Evolutionary conservation across 2,888 invertebrate genomes (phyloP), one percentile per base, ranked within the genome.

Genomic region (Seira musarum): DNA sequence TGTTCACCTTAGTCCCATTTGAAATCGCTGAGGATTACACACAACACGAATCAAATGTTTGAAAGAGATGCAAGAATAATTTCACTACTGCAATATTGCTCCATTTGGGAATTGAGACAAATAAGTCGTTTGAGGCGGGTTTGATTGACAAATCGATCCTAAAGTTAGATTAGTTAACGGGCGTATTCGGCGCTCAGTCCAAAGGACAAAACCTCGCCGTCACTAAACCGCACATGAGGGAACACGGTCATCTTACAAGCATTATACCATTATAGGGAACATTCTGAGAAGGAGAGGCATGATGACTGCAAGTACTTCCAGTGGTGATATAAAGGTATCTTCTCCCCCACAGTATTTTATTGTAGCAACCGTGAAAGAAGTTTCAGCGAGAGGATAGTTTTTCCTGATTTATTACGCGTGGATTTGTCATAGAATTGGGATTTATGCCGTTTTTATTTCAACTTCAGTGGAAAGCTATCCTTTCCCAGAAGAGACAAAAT

Each of bases 371-470:
- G 17, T n/a, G 17, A 57, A 57, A 57, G 17, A 17, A 57, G 57
- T 57, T 57, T 66, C 46, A 6, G 30, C 70, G 35, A 70, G 66
- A 57, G 57, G 73, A 73, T 73, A 73, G 57, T 74, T 74, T 73
- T 61, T 61, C 35, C 25, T 71, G 71, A 63, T 80, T 80, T 80
- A 80, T 76, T 76, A 80, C 75, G 80, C 67, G 80, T 71, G 75
- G 80, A 75, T 80, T 80, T 80, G 80, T 80, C 80, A 80, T 76
- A 75, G 75, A 70, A 80, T 71, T 80, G 71, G 75, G 71, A 80
- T 80, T 80, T 80, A 80, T 80, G 79, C 68, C 79, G 72, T 79
- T 79, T 79, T 79, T 79, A 78, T 78, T 78, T 78, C 78, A 78
- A 78, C 78, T 78, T 78, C 78, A 78, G 78, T 46, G 71, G 67